phyloP scores from a whole-genome alignment of 2,888 invertebrate species.

The Pherbina coryleti region DNA sequence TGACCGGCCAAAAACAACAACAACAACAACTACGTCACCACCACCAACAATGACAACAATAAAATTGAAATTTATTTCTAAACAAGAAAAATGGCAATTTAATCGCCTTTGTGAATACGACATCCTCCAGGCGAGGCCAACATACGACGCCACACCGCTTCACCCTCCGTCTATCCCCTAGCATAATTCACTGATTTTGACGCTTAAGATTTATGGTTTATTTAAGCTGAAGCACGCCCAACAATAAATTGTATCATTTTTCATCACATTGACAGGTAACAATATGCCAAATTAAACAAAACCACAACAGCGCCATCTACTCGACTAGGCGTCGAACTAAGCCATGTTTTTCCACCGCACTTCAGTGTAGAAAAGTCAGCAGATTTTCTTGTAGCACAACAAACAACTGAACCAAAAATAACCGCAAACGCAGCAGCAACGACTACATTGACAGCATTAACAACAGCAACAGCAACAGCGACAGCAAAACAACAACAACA shows the following conservation, averaged over 20 bases:
- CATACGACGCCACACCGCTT: not conserved
- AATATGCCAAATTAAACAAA: constrained; percentile 56
- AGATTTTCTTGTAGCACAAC: not conserved
- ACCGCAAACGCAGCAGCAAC: not conserved
- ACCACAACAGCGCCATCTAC: constrained; percentile 24
- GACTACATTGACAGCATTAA: constrained; percentile 3
- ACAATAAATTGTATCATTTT: constrained; percentile 51
- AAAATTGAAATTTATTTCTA: constrained; percentile 35
- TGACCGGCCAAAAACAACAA: not conserved
- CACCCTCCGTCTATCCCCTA: not conserved
- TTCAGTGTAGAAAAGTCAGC: not conserved
- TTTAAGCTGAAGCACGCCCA: constrained; percentile 20
- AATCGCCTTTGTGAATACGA: constrained; percentile 40
- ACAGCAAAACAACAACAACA: constrained; percentile 41
- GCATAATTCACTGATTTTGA: constrained; percentile 7
- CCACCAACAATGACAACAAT: constrained; percentile 30
- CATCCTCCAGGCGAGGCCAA: not conserved
- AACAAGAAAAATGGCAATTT: constrained; percentile 54
- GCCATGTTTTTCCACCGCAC: not conserved
- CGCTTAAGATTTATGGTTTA: constrained; percentile 30
- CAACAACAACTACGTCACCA: not conserved
- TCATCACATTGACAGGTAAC: constrained; percentile 55
- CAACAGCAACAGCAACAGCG: not conserved
- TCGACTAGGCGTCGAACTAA: not conserved
- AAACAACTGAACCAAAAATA: not conserved